Evolutionary conservation across 2,113 vertebrate species (phyloP).

Genomic region (Pristiophorus japonicus): DNA sequence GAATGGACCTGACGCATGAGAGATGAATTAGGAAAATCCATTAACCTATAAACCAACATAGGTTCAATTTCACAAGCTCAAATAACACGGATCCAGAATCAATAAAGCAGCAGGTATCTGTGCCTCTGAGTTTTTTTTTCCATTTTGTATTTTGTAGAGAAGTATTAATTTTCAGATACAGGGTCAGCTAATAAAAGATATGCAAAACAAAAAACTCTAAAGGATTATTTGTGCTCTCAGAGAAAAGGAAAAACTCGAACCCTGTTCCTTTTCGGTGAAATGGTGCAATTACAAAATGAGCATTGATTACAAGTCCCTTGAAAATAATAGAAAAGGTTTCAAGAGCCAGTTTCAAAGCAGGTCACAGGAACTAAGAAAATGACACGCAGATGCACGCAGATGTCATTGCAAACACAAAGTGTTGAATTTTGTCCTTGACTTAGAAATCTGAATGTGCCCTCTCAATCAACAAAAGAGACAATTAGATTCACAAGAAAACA

Average conservation of each 20-base stretch:
- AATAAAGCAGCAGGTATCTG: slow-evolving; percentile 27
- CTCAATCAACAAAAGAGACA: background rate
- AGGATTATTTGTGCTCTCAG: slow-evolving; percentile 10
- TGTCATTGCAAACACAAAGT: background rate
- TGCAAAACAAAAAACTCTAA: background rate
- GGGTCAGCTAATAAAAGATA: slow-evolving; percentile 7
- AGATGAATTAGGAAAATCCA: slow-evolving; percentile 26
- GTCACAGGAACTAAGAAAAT: background rate
- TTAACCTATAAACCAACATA: slow-evolving; percentile 35
- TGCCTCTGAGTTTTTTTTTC: slow-evolving; percentile 17
- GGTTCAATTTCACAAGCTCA: slow-evolving; percentile 37
- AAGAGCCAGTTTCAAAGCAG: slow-evolving; percentile 4
- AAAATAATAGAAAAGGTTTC: background rate
- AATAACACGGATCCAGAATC: slow-evolving; percentile 27
- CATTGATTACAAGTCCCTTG: background rate
- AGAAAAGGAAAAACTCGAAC: background rate
- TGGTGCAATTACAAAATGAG: background rate
- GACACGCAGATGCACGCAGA: background rate
- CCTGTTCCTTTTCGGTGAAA: background rate
- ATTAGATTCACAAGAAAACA: background rate
- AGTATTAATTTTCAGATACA: slow-evolving; percentile 14
- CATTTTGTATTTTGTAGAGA: background rate
- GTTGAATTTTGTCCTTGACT: too few species aligned
- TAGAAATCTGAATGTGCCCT: too few species aligned
- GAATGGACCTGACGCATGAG: slow-evolving; percentile 19